Base-by-base conservation (phyloP, 23 tunicate species). In the Ciona savignyi region DNA sequence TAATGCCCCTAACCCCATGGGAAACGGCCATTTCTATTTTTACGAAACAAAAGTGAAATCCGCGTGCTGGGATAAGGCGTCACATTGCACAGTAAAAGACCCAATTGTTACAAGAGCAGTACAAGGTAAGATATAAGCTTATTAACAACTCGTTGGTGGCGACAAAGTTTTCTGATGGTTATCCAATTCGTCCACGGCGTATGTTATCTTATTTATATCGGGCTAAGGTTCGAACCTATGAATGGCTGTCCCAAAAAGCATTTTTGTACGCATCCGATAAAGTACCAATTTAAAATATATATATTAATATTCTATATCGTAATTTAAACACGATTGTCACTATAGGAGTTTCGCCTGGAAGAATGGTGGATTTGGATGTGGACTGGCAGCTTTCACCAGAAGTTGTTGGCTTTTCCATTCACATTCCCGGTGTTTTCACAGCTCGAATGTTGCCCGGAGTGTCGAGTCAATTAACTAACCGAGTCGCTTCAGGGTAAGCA, bases 11-110 rank as follows among this genome's bases (percentile, higher is more conserved):
- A 49, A 72, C 65, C 64, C 65, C 11, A 49, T 72, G 77, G 77
- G 77, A 2, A 72, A 42, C 25, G 77, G 77, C 9, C 77, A 72
- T 72, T 72, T 72, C 65, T 42, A 35, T 49, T 72, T 72, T 56
- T 9, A n/a, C 19, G 35, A 35, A 20, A 48, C 77, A 23, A 26
- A 9, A 35, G 77, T 72, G 11, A 64, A 24, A 25, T 64, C 68
- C 11, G 68, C 22, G 20, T 64, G 68, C n/a, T 72, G 77, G 77
- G 33, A 72, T 2, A 24, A 30, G 2, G 48, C 28, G 9, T 25
- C 15, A 30, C 32, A 42, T 25, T 72, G 77, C 65, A 51, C 65
- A 30, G 6, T 19, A 2, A 4, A 6, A 6, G 56, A 42, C 56
- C 56, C 56, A 42, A 42, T 64, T 11, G 68, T 64, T 6, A 25